These are phyloP conservation scores for Hydrochoerus hydrochaeris DNA, from an alignment of 2,113 vertebrate species.

Conservation along the genomic window DNA sequence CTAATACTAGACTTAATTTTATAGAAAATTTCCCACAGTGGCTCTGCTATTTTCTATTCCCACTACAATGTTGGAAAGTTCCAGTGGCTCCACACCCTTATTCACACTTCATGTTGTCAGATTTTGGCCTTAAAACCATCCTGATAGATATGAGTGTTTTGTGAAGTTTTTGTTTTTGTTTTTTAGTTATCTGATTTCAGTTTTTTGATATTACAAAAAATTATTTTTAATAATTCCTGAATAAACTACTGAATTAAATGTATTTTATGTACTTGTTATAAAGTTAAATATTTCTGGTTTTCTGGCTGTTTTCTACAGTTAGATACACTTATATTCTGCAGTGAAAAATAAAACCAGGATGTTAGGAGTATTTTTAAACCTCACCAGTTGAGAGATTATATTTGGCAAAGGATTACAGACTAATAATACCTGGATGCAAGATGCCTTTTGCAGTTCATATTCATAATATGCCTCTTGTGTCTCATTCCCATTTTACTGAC, in stretches of 20 bases:
- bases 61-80: background rate
- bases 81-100: background rate
- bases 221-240: background rate
- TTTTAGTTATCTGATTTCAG: background rate
- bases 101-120: background rate
- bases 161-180: background rate
- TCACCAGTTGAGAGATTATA: background rate
- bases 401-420: background rate
- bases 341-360: background rate
- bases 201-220: slow-evolving; percentile 16
- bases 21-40: background rate
- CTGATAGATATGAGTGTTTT: background rate
- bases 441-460: background rate
- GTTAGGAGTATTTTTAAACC: background rate
- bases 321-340: background rate
- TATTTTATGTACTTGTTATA: background rate
- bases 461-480: background rate
- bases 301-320: background rate
- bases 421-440: background rate
- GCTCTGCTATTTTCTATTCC: background rate
- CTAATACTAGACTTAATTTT: background rate
- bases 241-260: background rate
- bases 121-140: background rate
- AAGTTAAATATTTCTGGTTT: slow-evolving; percentile 41
- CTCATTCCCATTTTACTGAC: background rate